phyloP scores from a whole-genome alignment of 2,113 vertebrate genomes.

The Cheirogaleus medius region DNA sequence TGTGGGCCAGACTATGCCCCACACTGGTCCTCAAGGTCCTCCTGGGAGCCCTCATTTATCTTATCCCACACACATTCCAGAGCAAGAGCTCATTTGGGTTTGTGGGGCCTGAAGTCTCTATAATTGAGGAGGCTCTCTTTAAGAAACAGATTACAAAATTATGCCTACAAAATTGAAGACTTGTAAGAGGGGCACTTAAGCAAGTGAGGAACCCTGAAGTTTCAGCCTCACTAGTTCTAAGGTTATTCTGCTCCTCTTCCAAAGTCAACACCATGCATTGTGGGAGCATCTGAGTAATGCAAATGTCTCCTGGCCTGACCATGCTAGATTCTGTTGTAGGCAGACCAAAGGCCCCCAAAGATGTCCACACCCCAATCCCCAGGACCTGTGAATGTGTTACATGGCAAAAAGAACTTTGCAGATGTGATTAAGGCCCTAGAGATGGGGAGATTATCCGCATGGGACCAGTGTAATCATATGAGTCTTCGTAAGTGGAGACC shows the following conservation, averaged over 20 bases:
- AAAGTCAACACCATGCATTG: background rate
- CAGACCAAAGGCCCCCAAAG: background rate
- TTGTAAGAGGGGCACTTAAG: background rate
- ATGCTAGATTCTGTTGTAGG: background rate
- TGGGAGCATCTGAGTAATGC: background rate
- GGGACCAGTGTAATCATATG: background rate
- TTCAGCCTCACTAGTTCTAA: background rate
- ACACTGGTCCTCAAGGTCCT: background rate
- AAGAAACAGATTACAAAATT: background rate
- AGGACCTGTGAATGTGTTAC: background rate
- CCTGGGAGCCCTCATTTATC: background rate
- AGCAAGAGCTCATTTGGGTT: background rate
- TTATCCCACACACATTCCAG: background rate
- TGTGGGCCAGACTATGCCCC: background rate
- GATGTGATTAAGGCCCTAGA: background rate
- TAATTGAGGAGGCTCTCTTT: background rate
- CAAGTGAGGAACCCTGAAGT: background rate
- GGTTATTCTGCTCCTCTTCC: background rate
- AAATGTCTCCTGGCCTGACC: background rate
- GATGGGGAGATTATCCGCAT: background rate
- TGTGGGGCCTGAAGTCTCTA: background rate
- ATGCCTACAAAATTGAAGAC: background rate
- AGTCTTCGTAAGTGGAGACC: background rate
- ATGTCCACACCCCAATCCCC: background rate
- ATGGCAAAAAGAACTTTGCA: background rate